These are phyloP conservation scores for Premnoplex brunnescens DNA, from an alignment of 2,797 vertebrate genomes.

Conservation along the genomic window DNA sequence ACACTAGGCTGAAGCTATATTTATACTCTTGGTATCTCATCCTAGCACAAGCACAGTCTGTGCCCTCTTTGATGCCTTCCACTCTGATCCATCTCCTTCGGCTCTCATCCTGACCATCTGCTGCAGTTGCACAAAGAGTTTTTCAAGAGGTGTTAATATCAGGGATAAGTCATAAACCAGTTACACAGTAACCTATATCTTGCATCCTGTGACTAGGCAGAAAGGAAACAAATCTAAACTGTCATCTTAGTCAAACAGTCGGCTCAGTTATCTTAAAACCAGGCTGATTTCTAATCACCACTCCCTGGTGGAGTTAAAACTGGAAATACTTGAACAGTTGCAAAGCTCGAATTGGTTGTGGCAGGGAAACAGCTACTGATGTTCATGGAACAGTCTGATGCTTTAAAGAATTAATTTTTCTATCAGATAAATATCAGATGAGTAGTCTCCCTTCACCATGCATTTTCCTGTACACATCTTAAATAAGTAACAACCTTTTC, in stretches of 20 bases:
- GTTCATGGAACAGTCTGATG: neutral
- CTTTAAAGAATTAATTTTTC: neutral
- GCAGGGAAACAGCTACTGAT: neutral
- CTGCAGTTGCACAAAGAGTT: neutral
- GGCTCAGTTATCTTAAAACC: neutral
- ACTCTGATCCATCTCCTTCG: neutral
- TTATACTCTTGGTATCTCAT: neutral
- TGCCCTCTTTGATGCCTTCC: constrained; percentile 29
- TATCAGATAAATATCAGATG: neutral
- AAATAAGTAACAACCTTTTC: neutral
- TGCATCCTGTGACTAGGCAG: neutral
- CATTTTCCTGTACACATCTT: neutral
- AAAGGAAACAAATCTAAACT: neutral
- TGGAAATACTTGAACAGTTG: neutral
- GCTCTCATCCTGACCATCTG: constrained; percentile 30
- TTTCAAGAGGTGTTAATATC: neutral
- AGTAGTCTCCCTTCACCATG: neutral
- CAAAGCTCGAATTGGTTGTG: neutral
- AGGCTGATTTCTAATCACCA: neutral
- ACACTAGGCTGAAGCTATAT: neutral
- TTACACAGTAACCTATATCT: constrained; percentile 48
- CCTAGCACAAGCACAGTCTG: neutral
- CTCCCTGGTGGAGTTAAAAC: neutral
- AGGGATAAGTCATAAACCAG: neutral
- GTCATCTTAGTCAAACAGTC: neutral